phyloP scores from a whole-genome alignment of 2,888 invertebrate genomes.

The Drosophila testacea region DNA sequence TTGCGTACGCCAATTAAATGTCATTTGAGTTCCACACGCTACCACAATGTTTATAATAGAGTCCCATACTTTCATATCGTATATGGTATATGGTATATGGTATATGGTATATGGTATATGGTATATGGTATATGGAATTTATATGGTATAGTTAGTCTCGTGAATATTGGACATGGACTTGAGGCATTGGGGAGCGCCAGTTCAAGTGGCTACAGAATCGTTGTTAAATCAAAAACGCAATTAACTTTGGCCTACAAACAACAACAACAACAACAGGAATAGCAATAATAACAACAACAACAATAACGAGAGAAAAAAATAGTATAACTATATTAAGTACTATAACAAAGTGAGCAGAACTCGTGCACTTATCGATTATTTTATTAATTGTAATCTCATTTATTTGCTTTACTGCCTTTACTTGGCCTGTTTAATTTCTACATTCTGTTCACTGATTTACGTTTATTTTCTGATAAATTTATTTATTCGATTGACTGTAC shows the following conservation, averaged over 20 bases:
- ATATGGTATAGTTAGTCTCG: not conserved
- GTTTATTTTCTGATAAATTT: conserved; percentile 74
- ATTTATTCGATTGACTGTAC: conserved; percentile 55
- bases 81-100: too few relatives aligned
- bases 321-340: conserved; percentile 5
- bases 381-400: conserved; percentile 80
- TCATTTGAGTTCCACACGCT: conserved; percentile 23
- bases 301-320: not conserved
- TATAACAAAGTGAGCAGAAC: conserved; percentile 20
- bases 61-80: not conserved
- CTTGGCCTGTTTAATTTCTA: conserved; percentile 53
- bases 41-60: not conserved
- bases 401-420: conserved; percentile 61
- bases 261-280: conserved; percentile 9
- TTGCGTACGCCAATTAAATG: conserved; percentile 41
- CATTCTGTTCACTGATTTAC: conserved; percentile 68
- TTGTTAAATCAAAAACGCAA: conserved; percentile 73
- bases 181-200: conserved; percentile 32
- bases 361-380: conserved; percentile 75
- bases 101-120: not conserved
- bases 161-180: conserved; percentile 5
- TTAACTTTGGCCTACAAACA: conserved; percentile 68
- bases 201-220: conserved; percentile 45
- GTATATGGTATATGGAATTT: not conserved
- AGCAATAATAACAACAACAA: conserved; percentile 8